Conservation (phyloP, 2,113 vertebrate species). For the Pavo muticus region DNA sequence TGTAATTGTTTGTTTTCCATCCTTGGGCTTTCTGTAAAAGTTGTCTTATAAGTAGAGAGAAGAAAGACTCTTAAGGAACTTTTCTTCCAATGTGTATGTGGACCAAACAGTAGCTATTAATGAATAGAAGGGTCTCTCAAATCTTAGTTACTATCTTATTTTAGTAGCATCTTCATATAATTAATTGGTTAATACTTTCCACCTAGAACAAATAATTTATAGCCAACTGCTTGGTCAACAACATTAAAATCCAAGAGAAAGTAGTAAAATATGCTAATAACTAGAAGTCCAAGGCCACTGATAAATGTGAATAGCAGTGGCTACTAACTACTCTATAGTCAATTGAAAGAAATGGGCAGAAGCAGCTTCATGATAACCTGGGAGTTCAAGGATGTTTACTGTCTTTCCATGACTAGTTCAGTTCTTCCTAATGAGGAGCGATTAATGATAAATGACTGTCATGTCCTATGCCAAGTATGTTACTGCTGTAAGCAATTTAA, state of each 20-base stretch:
- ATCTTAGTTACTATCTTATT: not conserved
- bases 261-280: not conserved
- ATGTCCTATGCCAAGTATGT: not conserved
- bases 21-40: not conserved
- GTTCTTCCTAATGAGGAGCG: not conserved
- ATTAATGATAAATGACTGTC: not conserved
- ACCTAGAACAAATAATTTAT: not conserved
- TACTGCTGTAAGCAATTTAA: not conserved
- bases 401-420: not conserved
- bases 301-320: not conserved
- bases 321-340: not conserved
- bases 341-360: not conserved
- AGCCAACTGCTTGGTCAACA: not conserved
- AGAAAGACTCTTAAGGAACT: not conserved
- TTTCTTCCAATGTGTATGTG: not conserved
- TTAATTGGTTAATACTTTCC: not conserved
- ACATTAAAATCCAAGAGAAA: not conserved
- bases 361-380: not conserved
- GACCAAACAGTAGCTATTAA: not conserved
- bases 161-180: not conserved
- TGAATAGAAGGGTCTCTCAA: not conserved
- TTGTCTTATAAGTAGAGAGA: not conserved
- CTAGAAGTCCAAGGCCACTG: not conserved
- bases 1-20: not conserved
- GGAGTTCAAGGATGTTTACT: not conserved